Percentiles rank a stretch among this genome's conserved stretches.
Conservation (phyloP, 2,113 vertebrate genomes). For the Neogale vison region DNA sequence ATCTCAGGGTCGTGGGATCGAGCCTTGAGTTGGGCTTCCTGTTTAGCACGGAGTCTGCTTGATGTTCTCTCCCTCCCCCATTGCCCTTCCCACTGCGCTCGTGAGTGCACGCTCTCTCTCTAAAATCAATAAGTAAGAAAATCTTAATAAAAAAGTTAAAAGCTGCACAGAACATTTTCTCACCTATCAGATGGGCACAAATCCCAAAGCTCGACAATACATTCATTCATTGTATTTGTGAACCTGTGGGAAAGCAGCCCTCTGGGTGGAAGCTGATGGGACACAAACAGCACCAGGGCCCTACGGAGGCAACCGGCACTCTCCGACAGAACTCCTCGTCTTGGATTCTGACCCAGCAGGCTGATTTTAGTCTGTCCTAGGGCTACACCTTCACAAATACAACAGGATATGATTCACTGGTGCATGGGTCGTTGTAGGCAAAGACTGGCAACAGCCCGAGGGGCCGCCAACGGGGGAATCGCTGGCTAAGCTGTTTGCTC, state of each 20-base stretch:
- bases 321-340: not conserved
- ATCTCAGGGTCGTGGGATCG: not conserved
- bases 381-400: not conserved
- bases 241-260: not conserved
- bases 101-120: not conserved
- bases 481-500: not conserved
- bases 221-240: not conserved
- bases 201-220: not conserved
- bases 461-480: not conserved
- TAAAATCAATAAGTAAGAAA: not conserved
- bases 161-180: not conserved
- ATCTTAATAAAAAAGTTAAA: not conserved
- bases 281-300: accelerated
- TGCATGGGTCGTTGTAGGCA: not conserved
- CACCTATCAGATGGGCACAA: not conserved
- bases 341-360: not conserved
- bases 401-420: not conserved
- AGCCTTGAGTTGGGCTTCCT: not conserved
- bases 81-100: not conserved
- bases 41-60: not conserved
- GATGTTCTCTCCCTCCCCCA: not conserved
- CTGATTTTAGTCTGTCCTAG: not conserved
- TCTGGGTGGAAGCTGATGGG: not conserved
- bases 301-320: not conserved
- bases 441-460: not conserved